phyloP scores from a whole-genome alignment of 2,113 vertebrate species.

The Tympanuchus pallidicinctus region DNA sequence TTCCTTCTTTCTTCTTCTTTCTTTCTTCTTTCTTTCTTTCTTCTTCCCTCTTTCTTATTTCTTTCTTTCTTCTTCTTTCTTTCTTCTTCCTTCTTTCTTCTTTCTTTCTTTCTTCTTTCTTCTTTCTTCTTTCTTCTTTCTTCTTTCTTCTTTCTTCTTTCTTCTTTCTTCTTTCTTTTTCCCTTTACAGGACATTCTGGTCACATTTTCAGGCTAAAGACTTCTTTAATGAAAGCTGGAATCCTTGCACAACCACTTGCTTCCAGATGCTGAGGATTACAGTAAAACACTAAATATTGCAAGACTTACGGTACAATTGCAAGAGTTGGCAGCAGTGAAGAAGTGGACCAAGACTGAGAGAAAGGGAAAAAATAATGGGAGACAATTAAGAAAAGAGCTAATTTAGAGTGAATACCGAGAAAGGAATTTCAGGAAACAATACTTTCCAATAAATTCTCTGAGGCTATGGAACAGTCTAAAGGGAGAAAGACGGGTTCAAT shows the following conservation, averaged over 20 bases:
- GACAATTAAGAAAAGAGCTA: constrained; percentile 32
- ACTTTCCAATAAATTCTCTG: constrained; percentile 21
- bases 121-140: neutral
- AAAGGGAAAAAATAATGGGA: constrained; percentile 10
- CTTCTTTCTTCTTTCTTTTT: neutral
- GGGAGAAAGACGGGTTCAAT: neutral
- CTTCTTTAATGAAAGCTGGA: constrained; percentile 25
- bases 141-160: too few species aligned
- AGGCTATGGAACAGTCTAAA: neutral
- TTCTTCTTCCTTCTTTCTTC: too few species aligned
- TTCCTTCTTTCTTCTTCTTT: too few species aligned
- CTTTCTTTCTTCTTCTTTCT: too few species aligned
- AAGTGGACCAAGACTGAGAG: neutral
- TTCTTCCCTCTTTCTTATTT: too few species aligned
- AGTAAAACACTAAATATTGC: constrained; percentile 35
- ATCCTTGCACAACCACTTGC: constrained; percentile 36
- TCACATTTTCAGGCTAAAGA: constrained; percentile 1
- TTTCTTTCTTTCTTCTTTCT: too few species aligned
- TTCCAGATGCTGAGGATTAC: constrained; percentile 51
- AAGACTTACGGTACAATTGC: constrained; percentile 35
- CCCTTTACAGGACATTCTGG: neutral
- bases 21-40: too few species aligned
- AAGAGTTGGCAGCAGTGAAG: constrained; percentile 8
- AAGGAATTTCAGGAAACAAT: constrained; percentile 44
- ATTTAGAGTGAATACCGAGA: constrained; percentile 39